Percentiles rank a stretch among this genome's conserved stretches.
Conservation (phyloP, 2,797 vertebrate species). For the Mustela erminea region DNA sequence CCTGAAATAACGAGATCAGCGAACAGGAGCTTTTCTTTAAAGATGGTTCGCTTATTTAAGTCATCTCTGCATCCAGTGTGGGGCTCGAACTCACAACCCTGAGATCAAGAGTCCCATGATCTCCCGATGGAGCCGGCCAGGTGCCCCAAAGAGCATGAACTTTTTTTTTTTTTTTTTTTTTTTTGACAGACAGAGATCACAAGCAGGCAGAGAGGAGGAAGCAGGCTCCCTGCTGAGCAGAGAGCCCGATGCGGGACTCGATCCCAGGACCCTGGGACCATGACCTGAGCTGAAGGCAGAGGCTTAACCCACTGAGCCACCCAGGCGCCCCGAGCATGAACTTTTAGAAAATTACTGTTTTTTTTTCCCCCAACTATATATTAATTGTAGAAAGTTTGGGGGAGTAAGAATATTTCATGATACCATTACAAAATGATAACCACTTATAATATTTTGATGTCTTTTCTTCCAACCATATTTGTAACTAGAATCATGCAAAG, state of each 20-base stretch:
- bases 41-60: neutral
- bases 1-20: conserved; percentile 13
- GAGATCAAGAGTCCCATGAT: neutral
- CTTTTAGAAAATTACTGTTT: neutral
- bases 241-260: too few species aligned
- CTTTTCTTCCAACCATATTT: conserved; percentile 1
- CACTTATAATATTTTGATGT: neutral
- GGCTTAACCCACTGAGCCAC: neutral
- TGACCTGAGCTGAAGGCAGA: too few species aligned
- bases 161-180: neutral
- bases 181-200: too few species aligned
- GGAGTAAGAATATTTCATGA: neutral
- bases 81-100: neutral
- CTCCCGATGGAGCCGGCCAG: neutral
- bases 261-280: too few species aligned
- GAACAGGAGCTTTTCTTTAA: neutral
- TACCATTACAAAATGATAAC: neutral
- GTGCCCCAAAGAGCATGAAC: neutral
- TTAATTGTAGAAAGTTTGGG: neutral
- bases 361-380: neutral
- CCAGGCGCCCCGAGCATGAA: neutral
- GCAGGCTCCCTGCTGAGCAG: too few species aligned
- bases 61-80: neutral
- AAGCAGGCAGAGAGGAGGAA: too few species aligned
- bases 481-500: neutral